phyloP scores from a whole-genome alignment of 1,140 invertebrate genomes.

The Drosophila erecta region DNA sequence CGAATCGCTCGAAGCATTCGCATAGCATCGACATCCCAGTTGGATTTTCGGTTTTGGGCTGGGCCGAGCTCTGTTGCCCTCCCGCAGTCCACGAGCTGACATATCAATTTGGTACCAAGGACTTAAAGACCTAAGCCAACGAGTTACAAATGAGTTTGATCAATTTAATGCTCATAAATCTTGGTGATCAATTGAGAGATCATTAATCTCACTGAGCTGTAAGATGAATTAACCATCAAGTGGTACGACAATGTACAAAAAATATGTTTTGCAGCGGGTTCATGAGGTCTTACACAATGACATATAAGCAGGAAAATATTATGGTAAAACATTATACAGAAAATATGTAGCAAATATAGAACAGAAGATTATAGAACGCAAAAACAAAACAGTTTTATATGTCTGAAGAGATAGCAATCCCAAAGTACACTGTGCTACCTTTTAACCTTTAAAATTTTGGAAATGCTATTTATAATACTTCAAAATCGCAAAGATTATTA shows the following conservation, averaged over 20 bases:
- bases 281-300: neutral
- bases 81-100: slow-evolving; percentile 48
- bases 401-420: neutral
- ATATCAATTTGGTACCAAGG: slow-evolving; percentile 61
- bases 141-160: slow-evolving; percentile 61
- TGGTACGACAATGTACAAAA: neutral
- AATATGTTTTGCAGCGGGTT: neutral
- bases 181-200: slow-evolving; percentile 40
- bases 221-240: slow-evolving; percentile 2
- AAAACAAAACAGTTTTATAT: no score
- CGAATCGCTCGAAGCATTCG: slow-evolving; percentile 33
- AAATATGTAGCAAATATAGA: no score
- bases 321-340: no score
- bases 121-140: slow-evolving; percentile 33
- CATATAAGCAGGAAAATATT: no score
- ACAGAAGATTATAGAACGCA: no score
- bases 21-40: slow-evolving; percentile 19
- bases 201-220: slow-evolving; percentile 53
- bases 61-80: neutral
- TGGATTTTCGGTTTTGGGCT: slow-evolving; percentile 16
- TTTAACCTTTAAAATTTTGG: neutral
- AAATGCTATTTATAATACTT: neutral
- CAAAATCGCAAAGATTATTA: neutral
- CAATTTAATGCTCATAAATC: slow-evolving; percentile 70
- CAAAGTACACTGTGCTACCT: neutral